phyloP scores from a whole-genome alignment of 35 echinoderm and acorn worm genomes.

The Diadema setosum region DNA sequence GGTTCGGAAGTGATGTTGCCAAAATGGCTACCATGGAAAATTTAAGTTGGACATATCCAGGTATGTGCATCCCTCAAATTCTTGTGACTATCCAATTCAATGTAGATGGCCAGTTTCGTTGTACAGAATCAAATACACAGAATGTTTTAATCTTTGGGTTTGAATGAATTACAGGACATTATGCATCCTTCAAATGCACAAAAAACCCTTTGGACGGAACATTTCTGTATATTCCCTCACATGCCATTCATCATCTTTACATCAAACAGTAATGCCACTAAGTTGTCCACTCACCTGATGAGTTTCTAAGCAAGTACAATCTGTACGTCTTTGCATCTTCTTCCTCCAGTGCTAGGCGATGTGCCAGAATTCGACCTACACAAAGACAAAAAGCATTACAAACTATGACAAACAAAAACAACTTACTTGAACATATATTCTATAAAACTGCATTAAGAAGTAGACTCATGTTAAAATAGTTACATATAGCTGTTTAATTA shows the following conservation, averaged over 20 bases:
- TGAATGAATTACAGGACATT: neutral
- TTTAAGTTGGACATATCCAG: no score
- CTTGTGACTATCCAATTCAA: no score
- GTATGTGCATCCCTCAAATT: no score
- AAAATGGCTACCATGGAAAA: no score
- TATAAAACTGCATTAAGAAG: neutral
- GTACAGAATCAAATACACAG: neutral
- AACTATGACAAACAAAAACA: neutral
- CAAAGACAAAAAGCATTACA: neutral
- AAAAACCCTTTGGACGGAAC: neutral
- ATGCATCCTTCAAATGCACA: neutral
- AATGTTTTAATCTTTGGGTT: neutral
- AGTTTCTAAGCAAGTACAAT: neutral
- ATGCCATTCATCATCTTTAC: neutral
- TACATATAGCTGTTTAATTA: neutral
- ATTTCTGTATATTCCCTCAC: neutral
- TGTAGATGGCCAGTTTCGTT: no score
- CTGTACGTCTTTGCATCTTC: constrained; percentile 28
- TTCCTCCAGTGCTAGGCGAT: constrained; percentile 31
- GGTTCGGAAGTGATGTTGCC: no score
- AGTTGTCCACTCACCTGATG: neutral
- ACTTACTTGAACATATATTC: neutral
- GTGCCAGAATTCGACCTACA: constrained; percentile 32
- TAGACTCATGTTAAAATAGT: neutral
- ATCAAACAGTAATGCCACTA: neutral